phyloP scores from a whole-genome alignment of 2,888 invertebrate genomes.

The Agrochola lychnidis region DNA sequence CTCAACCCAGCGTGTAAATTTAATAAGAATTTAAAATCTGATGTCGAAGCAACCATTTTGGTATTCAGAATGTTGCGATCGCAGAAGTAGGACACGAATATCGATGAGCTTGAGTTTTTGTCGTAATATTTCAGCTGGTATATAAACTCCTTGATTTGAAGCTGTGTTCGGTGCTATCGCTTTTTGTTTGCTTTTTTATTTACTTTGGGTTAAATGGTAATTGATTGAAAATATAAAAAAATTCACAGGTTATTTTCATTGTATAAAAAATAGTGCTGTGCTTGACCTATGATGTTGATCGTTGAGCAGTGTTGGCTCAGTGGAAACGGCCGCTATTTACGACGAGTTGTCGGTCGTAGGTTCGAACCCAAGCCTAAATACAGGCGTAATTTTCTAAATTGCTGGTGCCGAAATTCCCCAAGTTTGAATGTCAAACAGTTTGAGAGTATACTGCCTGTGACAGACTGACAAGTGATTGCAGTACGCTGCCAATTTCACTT shows the following conservation, averaged over 20 bases:
- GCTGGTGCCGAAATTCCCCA: background rate
- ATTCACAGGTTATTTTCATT: background rate
- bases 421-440: conserved; percentile 9
- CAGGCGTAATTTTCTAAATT: background rate
- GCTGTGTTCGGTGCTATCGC: background rate
- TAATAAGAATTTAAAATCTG: conserved; percentile 67
- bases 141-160: conserved; percentile 41
- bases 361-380: background rate
- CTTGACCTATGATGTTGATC: background rate
- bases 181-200: background rate
- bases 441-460: background rate
- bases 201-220: background rate
- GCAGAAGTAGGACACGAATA: conserved; percentile 63
- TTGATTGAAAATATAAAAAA: too few species aligned
- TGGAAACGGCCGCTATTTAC: background rate
- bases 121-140: conserved; percentile 39
- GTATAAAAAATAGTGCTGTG: background rate
- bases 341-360: background rate
- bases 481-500: conserved; percentile 1
- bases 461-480: conserved; percentile 15
- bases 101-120: conserved; percentile 60
- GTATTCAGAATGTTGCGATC: conserved; percentile 62
- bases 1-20: conserved; percentile 54
- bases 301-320: background rate
- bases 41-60: conserved; percentile 61